phyloP scores from a whole-genome alignment of 2,797 vertebrate species.

The Cetoscarus ocellatus region DNA sequence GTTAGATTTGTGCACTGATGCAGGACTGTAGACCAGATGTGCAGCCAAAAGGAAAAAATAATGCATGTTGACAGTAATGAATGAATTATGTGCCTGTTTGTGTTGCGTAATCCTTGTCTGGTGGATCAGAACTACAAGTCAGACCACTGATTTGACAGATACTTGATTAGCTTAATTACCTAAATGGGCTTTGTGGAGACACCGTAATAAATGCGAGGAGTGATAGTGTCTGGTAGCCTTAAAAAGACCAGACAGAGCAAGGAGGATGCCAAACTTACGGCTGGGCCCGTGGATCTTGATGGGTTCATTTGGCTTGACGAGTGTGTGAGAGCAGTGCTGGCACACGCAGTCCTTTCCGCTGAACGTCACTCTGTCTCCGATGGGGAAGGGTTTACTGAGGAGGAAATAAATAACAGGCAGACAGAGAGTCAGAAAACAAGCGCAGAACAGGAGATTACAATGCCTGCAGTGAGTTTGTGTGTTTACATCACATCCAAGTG shows the following conservation, averaged over 20 bases:
- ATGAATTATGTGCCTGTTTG: constrained; percentile 46
- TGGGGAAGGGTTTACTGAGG: constrained; percentile 95
- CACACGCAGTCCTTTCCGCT: constrained; percentile 98
- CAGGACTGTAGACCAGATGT: constrained; percentile 1
- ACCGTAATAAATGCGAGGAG: constrained; percentile 38
- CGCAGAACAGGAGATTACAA: constrained; percentile 26
- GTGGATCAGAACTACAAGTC: constrained; percentile 48
- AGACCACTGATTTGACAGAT: constrained; percentile 58
- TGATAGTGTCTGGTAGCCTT: constrained; percentile 27
- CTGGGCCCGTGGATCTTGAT: constrained; percentile 98
- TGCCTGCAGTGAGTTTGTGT: constrained; percentile 35
- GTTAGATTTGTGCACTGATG: background rate
- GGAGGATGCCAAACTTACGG: constrained; percentile 84
- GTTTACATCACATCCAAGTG: constrained; percentile 45
- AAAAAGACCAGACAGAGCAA: constrained; percentile 51
- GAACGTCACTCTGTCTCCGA: constrained; percentile 98
- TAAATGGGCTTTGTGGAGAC: constrained; percentile 52
- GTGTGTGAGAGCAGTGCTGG: constrained; percentile 94
- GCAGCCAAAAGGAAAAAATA: background rate
- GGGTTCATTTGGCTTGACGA: constrained; percentile 92
- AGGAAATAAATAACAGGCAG: constrained; percentile 8
- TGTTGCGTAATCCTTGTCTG: constrained; percentile 48
- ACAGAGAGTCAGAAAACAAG: constrained; percentile 43
- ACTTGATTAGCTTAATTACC: constrained; percentile 67
- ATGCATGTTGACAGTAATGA: constrained; percentile 28